phyloP scores from a whole-genome alignment of 2,888 invertebrate species.

The Drosophila percnosoma region DNA sequence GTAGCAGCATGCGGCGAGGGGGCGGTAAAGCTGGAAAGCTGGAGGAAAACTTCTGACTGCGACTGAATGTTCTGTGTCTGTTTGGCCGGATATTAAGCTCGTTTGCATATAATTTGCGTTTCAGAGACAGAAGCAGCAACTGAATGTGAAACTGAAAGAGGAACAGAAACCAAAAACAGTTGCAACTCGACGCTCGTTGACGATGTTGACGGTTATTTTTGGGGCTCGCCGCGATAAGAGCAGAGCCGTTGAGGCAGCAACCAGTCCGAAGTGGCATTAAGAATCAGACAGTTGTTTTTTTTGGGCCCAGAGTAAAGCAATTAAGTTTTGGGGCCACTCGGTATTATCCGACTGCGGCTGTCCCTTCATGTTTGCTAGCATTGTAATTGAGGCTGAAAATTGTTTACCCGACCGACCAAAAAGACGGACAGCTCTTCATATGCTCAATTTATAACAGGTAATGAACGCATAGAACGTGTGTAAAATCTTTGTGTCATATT shows the following conservation, averaged over 20 bases:
- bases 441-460: conserved; percentile 55
- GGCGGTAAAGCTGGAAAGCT: background rate
- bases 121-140: conserved; percentile 64
- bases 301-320: conserved; percentile 62
- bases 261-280: conserved; percentile 49
- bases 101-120: conserved; percentile 80
- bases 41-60: conserved; percentile 6
- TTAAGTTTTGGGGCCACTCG: conserved; percentile 72
- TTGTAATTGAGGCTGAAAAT: conserved; percentile 59
- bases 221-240: conserved; percentile 68
- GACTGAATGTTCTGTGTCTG: conserved; percentile 58
- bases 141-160: conserved; percentile 29
- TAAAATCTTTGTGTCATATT: conserved; percentile 1
- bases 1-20: background rate
- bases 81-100: conserved; percentile 81
- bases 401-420: conserved; percentile 41
- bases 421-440: conserved; percentile 29
- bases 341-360: conserved; percentile 63
- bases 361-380: conserved; percentile 36
- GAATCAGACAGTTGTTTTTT: conserved; percentile 62
- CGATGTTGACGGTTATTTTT: conserved; percentile 67
- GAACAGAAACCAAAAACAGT: conserved; percentile 25
- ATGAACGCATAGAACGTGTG: conserved; percentile 6
- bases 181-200: conserved; percentile 53
- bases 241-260: conserved; percentile 18